phyloP scores from a whole-genome alignment of 1,140 invertebrate genomes.

The Lordiphosa mommai region DNA sequence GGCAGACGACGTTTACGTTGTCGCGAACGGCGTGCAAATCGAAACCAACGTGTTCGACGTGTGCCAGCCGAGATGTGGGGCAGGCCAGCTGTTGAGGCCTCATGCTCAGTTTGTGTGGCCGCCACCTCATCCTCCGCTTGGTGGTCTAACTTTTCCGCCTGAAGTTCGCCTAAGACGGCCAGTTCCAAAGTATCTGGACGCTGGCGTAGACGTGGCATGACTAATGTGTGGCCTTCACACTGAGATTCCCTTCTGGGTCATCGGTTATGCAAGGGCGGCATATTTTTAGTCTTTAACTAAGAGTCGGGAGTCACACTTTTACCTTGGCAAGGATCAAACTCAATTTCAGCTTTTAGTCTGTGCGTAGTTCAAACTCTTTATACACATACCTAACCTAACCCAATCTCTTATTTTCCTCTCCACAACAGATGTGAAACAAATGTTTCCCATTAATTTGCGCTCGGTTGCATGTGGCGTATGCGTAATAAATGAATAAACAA shows the following conservation, averaged over 20 bases:
- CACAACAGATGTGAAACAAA: constrained; percentile 36
- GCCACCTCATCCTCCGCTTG: constrained; percentile 2
- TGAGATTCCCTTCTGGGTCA: too few relatives aligned
- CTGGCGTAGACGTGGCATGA: constrained; percentile 36
- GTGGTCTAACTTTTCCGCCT: neutral
- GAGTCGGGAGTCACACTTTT: too few relatives aligned
- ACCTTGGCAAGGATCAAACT: too few relatives aligned
- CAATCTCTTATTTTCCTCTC: neutral
- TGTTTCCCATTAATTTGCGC: constrained; percentile 41
- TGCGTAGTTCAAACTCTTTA: too few relatives aligned
- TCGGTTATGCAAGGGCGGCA: too few relatives aligned
- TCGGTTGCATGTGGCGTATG: constrained; percentile 40
- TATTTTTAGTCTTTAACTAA: neutral
- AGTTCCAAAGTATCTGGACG: constrained; percentile 70
- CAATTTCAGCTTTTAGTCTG: too few relatives aligned
- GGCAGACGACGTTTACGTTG: constrained; percentile 25
- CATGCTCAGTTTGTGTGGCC: neutral
- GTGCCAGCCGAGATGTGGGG: too few relatives aligned
- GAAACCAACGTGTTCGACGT: constrained; percentile 43
- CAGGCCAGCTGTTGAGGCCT: neutral
- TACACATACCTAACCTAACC: neutral
- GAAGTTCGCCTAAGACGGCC: constrained; percentile 40
- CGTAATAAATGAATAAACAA: constrained; percentile 53
- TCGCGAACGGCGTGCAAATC: constrained; percentile 39
- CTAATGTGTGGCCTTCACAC: neutral